Evolutionary conservation across 1,140 invertebrate genomes (phyloP).

Genomic region (Wiebesia pumilae): DNA sequence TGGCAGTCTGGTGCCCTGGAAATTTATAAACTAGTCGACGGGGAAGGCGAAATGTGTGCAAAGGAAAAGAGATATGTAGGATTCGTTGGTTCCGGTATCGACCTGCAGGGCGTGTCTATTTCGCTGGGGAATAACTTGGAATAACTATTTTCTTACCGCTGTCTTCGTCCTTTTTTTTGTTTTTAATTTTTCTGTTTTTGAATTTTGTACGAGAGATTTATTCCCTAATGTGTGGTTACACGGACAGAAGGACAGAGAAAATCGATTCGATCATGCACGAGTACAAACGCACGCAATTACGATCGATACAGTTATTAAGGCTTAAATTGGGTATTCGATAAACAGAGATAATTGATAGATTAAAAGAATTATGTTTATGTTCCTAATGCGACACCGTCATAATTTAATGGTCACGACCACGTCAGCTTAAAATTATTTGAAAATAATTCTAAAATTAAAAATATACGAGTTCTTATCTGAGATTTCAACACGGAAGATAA

Average conservation of each 20-base stretch:
- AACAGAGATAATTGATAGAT: not conserved
- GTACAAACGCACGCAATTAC: too few relatives aligned
- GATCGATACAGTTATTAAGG: not conserved
- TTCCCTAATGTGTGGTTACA: not conserved
- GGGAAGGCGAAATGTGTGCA: not conserved
- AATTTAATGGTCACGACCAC: too few relatives aligned
- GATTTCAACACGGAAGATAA: too few relatives aligned
- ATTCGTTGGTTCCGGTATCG: conserved; percentile 62
- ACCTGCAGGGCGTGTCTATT: conserved; percentile 60
- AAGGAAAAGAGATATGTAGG: conserved; percentile 35
- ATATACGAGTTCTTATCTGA: not conserved
- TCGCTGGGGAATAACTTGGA: conserved; percentile 55
- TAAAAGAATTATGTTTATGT: not conserved
- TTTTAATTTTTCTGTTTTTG: not conserved
- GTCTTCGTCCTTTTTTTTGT: not conserved
- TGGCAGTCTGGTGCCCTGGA: not conserved
- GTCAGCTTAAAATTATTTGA: not conserved
- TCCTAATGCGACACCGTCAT: too few relatives aligned
- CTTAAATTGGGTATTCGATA: too few relatives aligned
- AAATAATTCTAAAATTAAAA: not conserved
- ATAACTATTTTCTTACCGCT: not conserved
- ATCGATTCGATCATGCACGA: not conserved
- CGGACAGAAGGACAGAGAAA: not conserved
- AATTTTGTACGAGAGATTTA: not conserved
- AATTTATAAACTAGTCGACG: conserved; percentile 32